A percentile compares a stretch with the other conserved stretches of the same genome.
These are phyloP conservation scores for Drosophila lacertosa DNA, from an alignment of 1,140 invertebrate species.

Conservation along the genomic window DNA sequence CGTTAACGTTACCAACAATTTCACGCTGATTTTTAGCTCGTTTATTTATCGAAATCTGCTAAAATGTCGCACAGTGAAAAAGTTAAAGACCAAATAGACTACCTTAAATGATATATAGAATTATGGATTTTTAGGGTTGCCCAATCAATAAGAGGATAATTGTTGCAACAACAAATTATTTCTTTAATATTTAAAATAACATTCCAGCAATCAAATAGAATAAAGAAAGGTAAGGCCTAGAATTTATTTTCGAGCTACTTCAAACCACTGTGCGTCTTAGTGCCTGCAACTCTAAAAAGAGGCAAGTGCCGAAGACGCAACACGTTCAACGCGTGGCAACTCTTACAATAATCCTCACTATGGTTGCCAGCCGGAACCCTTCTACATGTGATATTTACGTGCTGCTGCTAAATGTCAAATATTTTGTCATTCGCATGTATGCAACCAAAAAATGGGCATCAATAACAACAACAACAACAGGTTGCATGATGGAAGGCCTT, in stretches of 20 bases:
- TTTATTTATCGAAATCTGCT: slow-evolving; percentile 64
- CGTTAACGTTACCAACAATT: slow-evolving; percentile 39
- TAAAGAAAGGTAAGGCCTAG: no score
- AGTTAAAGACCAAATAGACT: no score
- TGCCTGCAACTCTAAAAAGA: slow-evolving; percentile 5
- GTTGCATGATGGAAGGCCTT: slow-evolving; percentile 11
- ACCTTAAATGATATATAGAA: no score
- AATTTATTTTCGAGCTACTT: no score
- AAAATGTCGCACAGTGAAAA: not conserved
- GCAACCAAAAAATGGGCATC: not conserved
- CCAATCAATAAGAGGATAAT: no score
- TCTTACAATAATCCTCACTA: slow-evolving; percentile 36
- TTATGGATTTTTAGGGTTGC: no score
- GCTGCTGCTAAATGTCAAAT: slow-evolving; percentile 80
- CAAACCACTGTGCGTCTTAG: no score
- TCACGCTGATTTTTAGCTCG: slow-evolving; percentile 78
- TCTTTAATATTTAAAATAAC: no score
- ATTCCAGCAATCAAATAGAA: no score
- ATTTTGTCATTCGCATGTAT: slow-evolving; percentile 65
- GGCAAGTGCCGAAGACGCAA: not conserved
- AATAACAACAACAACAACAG: slow-evolving; percentile 17
- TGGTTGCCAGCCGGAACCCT: slow-evolving; percentile 25
- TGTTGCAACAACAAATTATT: no score
- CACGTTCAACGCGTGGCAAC: slow-evolving; percentile 33
- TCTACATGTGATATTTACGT: slow-evolving; percentile 63